Conservation (phyloP, 2,797 vertebrate species). For the Falco rusticolus region DNA sequence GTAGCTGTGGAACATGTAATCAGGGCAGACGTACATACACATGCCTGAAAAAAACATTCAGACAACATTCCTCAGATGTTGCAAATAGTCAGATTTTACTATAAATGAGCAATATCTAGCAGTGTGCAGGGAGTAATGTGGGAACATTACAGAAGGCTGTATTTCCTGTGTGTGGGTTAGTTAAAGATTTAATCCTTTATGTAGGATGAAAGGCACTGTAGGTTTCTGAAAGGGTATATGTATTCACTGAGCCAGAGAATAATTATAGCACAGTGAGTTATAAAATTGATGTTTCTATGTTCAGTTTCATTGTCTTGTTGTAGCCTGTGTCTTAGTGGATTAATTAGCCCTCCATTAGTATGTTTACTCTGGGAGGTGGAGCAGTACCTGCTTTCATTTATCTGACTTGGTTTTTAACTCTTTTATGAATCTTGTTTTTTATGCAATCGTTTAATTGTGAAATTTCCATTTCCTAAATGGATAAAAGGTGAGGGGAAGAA, state of each 20-base stretch:
- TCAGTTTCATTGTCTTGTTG: slow-evolving; percentile 71
- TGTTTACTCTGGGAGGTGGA: slow-evolving; percentile 51
- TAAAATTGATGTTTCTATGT: slow-evolving; percentile 72
- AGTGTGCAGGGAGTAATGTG: neutral
- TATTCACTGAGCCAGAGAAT: slow-evolving; percentile 64
- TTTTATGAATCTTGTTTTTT: slow-evolving; percentile 12
- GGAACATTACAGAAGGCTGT: slow-evolving; percentile 44
- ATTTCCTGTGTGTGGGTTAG: slow-evolving; percentile 57
- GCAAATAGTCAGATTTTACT: slow-evolving; percentile 35
- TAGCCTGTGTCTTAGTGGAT: slow-evolving; percentile 73
- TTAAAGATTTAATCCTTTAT: slow-evolving; percentile 71
- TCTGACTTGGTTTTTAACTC: slow-evolving; percentile 46
- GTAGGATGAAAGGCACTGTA: slow-evolving; percentile 68
- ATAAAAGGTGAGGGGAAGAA: neutral
- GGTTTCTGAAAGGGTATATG: slow-evolving; percentile 62
- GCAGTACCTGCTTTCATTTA: slow-evolving; percentile 54
- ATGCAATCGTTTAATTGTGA: neutral
- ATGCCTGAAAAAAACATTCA: neutral
- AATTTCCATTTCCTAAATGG: slow-evolving; percentile 1
- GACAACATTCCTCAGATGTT: neutral
- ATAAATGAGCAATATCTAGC: slow-evolving; percentile 17
- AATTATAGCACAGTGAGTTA: slow-evolving; percentile 74
- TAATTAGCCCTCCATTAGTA: slow-evolving; percentile 72
- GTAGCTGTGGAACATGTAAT: neutral
- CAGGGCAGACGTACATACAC: neutral